Conservation (phyloP, 2,797 vertebrate species). For the Botia almorhae region DNA sequence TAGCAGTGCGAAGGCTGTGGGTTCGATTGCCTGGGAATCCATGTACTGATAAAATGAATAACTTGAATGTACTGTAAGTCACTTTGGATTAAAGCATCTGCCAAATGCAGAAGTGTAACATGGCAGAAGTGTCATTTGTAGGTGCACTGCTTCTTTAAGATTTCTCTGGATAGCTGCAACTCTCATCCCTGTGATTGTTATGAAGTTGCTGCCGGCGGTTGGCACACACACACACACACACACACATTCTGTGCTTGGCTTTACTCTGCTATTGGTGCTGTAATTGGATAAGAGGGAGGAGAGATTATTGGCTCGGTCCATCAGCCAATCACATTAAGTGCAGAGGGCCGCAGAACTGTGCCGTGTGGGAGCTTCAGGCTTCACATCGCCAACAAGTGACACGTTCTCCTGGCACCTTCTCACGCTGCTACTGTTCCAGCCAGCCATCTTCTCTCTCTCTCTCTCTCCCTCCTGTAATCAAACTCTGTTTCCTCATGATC, state of each 20-base stretch:
- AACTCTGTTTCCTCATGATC: too few species aligned
- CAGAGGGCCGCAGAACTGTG: conserved; percentile 22
- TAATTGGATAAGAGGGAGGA: conserved; percentile 71
- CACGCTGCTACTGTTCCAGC: conserved; percentile 7
- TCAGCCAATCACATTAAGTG: conserved; percentile 71
- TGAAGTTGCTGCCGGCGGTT: conserved; percentile 14
- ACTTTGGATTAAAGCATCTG: too few species aligned
- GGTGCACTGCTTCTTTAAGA: neutral
- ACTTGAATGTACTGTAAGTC: too few species aligned
- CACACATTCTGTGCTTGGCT: conserved; percentile 36
- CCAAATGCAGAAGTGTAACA: too few species aligned
- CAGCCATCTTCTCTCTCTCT: neutral
- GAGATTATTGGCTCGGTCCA: conserved; percentile 67
- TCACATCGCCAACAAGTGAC: conserved; percentile 43
- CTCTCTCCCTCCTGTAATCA: too few species aligned
- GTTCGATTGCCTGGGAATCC: too few species aligned
- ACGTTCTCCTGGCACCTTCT: conserved; percentile 52
- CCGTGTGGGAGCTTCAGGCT: conserved; percentile 28
- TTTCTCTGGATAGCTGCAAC: neutral
- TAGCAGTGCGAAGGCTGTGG: too few species aligned
- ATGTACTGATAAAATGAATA: too few species aligned
- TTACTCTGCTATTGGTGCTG: conserved; percentile 66
- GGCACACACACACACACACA: neutral
- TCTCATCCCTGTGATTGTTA: conserved; percentile 4
- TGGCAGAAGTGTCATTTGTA: neutral